Base-by-base conservation (phyloP, 2,113 vertebrate genomes). In the Mesitornis unicolor region DNA sequence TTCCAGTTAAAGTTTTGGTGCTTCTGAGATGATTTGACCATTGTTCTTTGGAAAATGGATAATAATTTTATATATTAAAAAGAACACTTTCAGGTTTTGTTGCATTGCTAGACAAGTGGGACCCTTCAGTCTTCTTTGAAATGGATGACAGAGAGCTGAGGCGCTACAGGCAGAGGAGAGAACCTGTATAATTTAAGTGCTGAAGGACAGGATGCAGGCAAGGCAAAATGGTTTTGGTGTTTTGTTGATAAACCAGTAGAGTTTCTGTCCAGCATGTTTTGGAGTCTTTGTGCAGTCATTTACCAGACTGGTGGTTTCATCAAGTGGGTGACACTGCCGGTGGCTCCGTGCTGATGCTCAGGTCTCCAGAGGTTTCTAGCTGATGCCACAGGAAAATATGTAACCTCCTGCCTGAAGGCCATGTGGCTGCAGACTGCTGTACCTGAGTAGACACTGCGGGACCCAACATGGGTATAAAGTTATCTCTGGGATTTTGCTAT, bases 401-500 rank as follows among this genome's bases (percentile, higher is more conserved):
- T 67, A 40, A 40, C 6, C 2, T 56, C 3, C 13, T 51, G 29
- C 51, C 33, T 47, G 26, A 28, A 87, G 50, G 59, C 54, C 57
- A 22, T 53, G 16, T 77, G 48, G 13, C n/a, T 79, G 18, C n/a
- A 20, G 33, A 9, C 16, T 31, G 0, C 60, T 3, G 0, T 68
- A 17, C 36, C 31, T 48, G 28, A n/a, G 54, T 73, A 64, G 85
- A 35, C 31, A 7, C 29, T 15, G 11, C 1, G 3, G 65, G 22
- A n/a, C 28, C 24, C 47, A 45, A 1, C 4, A 0, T 21, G 15
- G 20, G 73, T 70, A 22, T 26, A 11, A 71, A 50, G 68, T 84
- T 6, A 29, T 33, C n/a, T 79, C n/a, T 7, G 0, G 29, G 13
- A 10, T 3, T 45, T 4, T 45, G 15, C 24, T 74, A 0, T 47